These are phyloP conservation scores for Pseudomyrmex gracilis DNA, from an alignment of 1,140 invertebrate genomes.

Conservation along the genomic window DNA sequence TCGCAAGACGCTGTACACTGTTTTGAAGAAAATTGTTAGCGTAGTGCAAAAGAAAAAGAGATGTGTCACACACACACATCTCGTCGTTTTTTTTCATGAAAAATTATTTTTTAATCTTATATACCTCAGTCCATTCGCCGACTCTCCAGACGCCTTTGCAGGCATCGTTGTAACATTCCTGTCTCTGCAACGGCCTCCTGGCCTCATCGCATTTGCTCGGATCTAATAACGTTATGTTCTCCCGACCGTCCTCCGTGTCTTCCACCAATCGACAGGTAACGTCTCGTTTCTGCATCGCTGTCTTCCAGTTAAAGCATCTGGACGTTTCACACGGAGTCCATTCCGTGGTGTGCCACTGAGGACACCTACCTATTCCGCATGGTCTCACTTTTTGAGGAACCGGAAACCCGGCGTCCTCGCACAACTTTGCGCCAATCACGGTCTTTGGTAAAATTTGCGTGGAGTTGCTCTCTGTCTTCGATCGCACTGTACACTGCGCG, in stretches of 20 bases:
- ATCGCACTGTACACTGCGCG: conserved; percentile 89
- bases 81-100: no score
- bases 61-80: no score
- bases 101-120: neutral
- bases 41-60: neutral
- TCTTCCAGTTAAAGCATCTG: conserved; percentile 91
- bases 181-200: conserved; percentile 89
- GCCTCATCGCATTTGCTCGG: conserved; percentile 88
- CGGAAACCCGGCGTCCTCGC: conserved; percentile 89
- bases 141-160: conserved; percentile 94
- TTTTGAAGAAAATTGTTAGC: conserved; percentile 25
- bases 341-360: conserved; percentile 89
- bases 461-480: conserved; percentile 72
- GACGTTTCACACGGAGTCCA: conserved; percentile 91
- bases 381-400: conserved; percentile 89
- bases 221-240: conserved; percentile 88
- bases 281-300: conserved; percentile 92
- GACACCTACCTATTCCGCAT: conserved; percentile 90
- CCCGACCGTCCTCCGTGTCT: conserved; percentile 80
- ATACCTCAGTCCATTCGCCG: conserved; percentile 95
- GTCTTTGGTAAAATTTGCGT: conserved; percentile 79
- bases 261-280: conserved; percentile 88
- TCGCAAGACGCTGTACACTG: conserved; percentile 93
- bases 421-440: conserved; percentile 88
- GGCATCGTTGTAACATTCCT: conserved; percentile 92